Evolutionary conservation across 2,797 vertebrate genomes (phyloP).

Genomic region (Squalus acanthias): DNA sequence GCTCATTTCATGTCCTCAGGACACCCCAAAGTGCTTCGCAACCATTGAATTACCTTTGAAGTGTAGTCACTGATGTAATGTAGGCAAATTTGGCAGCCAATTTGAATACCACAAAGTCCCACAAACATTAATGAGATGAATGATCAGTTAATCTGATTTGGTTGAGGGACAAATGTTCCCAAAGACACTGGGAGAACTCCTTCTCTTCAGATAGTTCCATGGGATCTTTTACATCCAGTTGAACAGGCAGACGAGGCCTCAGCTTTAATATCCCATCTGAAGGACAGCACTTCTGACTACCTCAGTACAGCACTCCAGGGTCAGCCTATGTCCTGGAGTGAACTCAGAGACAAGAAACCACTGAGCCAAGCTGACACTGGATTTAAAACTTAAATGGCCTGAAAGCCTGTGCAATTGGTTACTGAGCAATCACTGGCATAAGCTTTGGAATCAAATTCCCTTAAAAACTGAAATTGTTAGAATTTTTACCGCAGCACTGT

Average conservation of each 20-base stretch:
- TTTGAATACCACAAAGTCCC: not conserved
- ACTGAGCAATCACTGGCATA: not conserved
- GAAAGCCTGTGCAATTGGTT: not conserved
- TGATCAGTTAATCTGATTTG: not conserved
- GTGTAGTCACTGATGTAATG: not conserved
- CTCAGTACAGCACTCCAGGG: not conserved
- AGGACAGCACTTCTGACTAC: not conserved
- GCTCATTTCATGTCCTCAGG: not conserved
- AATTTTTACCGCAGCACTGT: not conserved
- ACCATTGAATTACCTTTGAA: not conserved
- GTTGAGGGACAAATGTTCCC: not conserved
- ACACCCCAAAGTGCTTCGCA: not conserved
- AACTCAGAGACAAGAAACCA: not conserved
- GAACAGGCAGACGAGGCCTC: not conserved
- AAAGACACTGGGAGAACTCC: not conserved
- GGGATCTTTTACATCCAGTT: not conserved
- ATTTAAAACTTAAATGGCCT: not conserved
- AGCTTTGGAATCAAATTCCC: not conserved
- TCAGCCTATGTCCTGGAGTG: not conserved
- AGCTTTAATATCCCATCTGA: not conserved
- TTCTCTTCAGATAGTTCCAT: not conserved
- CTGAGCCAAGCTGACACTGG: not conserved
- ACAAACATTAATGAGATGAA: not conserved
- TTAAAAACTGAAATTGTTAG: not conserved
- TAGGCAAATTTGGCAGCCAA: not conserved